Evolutionary conservation across 1,140 invertebrate species (phyloP).

Genomic region (Cyrtorhinus lividipennis): DNA sequence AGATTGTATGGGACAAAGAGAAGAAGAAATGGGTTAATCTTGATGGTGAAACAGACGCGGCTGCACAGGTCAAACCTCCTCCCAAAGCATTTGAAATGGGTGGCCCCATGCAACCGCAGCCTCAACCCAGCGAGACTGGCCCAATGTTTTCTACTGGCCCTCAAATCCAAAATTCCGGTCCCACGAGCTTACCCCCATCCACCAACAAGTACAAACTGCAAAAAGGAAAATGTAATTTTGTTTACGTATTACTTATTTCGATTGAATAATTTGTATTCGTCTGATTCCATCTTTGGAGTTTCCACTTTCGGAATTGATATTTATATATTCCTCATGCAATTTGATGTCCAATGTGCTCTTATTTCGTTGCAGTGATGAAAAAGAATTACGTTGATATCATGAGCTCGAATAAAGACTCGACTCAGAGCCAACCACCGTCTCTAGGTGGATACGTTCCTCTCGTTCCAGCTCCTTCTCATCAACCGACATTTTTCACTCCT

Average conservation of each 20-base stretch:
- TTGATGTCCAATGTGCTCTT: too few relatives aligned
- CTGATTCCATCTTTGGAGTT: too few relatives aligned
- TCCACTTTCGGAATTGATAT: too few relatives aligned
- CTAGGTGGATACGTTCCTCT: constrained; percentile 24
- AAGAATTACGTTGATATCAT: constrained; percentile 76
- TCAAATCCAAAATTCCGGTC: constrained; percentile 27
- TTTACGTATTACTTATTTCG: too few relatives aligned
- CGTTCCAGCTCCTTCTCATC: constrained; percentile 2
- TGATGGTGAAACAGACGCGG: constrained; percentile 49
- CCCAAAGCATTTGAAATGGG: constrained; percentile 46
- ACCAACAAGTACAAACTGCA: constrained; percentile 63
- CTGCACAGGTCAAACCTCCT: constrained; percentile 51
- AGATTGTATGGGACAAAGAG: constrained; percentile 84
- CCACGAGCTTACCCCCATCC: constrained; percentile 31
- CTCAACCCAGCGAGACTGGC: constrained; percentile 12
- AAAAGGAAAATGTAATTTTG: constrained; percentile 51
- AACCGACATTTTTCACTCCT: constrained; percentile 30
- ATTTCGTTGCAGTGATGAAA: constrained; percentile 45
- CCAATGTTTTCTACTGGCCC: constrained; percentile 10
- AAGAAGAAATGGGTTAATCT: constrained; percentile 75
- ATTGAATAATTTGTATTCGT: too few relatives aligned
- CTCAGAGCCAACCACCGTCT: constrained; percentile 29
- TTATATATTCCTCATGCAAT: too few relatives aligned
- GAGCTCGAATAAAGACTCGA: constrained; percentile 44
- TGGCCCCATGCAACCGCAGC: background rate